Evolutionary conservation across 2,888 invertebrate genomes (phyloP).

Genomic region (Allolobophora icterica): DNA sequence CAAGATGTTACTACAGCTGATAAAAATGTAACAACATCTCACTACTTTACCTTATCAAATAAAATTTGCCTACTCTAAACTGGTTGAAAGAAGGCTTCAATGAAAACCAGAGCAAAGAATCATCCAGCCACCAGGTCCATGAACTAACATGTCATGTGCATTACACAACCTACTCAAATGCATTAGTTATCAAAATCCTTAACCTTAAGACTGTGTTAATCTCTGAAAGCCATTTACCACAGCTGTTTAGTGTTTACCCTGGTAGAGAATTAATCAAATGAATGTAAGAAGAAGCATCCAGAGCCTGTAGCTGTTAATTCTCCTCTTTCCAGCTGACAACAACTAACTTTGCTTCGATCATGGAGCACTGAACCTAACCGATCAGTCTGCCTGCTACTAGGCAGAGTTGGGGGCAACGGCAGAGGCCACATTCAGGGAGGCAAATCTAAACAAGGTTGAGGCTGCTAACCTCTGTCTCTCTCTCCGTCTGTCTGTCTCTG

Average conservation of each 20-base stretch:
- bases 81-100: background rate
- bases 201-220: too few relatives aligned
- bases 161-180: background rate
- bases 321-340: background rate
- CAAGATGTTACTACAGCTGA: too few relatives aligned
- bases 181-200: background rate
- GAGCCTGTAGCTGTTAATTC: background rate
- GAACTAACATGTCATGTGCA: background rate
- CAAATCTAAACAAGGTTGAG: background rate
- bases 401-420: background rate
- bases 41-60: background rate
- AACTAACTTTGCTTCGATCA: background rate
- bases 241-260: background rate
- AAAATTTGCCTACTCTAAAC: background rate
- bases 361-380: background rate
- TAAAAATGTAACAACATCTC: too few relatives aligned
- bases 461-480: background rate
- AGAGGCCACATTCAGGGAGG: background rate
- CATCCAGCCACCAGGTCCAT: too few relatives aligned
- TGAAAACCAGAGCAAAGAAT: background rate
- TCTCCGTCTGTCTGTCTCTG: too few relatives aligned
- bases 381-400: background rate
- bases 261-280: background rate
- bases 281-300: background rate
- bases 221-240: background rate